phyloP scores from a whole-genome alignment of 2,888 invertebrate species.

The Pachydiplax longipennis region DNA sequence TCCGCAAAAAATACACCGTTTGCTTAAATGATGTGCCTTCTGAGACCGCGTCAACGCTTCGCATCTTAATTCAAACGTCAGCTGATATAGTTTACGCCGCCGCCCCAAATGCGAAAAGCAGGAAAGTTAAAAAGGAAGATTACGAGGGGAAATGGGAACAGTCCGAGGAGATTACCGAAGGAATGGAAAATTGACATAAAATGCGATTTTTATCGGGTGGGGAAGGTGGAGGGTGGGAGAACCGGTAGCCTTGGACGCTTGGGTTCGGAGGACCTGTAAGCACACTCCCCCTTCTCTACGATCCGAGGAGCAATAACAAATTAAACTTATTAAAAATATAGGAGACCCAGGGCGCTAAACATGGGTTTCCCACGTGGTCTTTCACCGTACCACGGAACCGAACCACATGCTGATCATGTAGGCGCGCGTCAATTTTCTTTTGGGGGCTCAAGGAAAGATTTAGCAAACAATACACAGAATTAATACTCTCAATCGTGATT shows the following conservation, averaged over 20 bases:
- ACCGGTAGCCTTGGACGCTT: conserved; percentile 22
- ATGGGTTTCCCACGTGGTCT: too few relatives aligned
- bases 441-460: too few relatives aligned
- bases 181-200: conserved; percentile 42
- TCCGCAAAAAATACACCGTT: neutral
- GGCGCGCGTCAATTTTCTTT: too few relatives aligned
- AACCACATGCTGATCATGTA: too few relatives aligned
- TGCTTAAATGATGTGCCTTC: conserved; percentile 34
- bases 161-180: neutral
- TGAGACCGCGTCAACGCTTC: conserved; percentile 23
- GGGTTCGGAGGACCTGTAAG: neutral
- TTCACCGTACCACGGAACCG: too few relatives aligned
- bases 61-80: conserved; percentile 43
- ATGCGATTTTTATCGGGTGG: neutral
- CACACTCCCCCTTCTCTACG: neutral
- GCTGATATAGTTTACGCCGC: conserved; percentile 5
- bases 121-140: conserved; percentile 13
- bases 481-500: too few relatives aligned
- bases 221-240: neutral
- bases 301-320: too few relatives aligned
- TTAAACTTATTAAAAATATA: too few relatives aligned
- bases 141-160: neutral
- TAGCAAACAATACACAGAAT: too few relatives aligned
- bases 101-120: neutral
- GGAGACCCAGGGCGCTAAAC: too few relatives aligned